Conservation (phyloP, 2,113 vertebrate species). For the Zosterops japonicus region DNA sequence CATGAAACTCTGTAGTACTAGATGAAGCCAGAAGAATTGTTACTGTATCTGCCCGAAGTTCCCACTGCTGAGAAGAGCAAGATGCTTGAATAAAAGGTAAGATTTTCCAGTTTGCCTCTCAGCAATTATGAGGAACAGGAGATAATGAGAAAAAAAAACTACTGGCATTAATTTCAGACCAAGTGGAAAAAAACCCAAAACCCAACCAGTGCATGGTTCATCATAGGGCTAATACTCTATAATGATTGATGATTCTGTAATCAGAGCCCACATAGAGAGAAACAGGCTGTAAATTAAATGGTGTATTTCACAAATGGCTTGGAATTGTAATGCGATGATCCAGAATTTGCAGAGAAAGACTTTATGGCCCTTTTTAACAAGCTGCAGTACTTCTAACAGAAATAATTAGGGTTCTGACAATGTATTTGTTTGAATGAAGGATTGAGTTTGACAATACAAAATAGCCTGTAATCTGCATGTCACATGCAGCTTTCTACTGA, state of each 20-base stretch:
- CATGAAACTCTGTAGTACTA: background rate
- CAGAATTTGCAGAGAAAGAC: background rate
- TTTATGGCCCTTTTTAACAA: conserved; percentile 7
- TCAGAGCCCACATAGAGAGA: background rate
- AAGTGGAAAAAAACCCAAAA: background rate
- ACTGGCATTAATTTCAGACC: background rate
- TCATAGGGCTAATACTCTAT: background rate
- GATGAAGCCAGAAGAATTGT: background rate
- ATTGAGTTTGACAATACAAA: conserved; percentile 52
- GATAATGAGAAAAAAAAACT: conserved; percentile 23
- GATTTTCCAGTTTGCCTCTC: background rate
- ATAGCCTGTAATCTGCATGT: conserved; percentile 14
- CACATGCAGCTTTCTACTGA: conserved; percentile 17
- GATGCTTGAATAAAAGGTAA: background rate
- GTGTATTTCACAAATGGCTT: background rate
- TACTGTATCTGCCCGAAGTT: background rate
- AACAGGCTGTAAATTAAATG: conserved; percentile 29
- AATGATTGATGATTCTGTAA: conserved; percentile 30
- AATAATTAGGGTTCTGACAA: conserved; percentile 44
- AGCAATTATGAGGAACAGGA: background rate
- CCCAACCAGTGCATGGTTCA: background rate
- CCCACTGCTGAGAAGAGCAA: background rate
- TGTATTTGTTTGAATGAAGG: conserved; percentile 14
- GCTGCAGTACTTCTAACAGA: background rate
- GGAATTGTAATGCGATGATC: background rate